Evolutionary conservation across 2,888 invertebrate genomes (phyloP), one percentile per base, ranked within the genome.

Genomic region (Aspidapion aeneum): DNA sequence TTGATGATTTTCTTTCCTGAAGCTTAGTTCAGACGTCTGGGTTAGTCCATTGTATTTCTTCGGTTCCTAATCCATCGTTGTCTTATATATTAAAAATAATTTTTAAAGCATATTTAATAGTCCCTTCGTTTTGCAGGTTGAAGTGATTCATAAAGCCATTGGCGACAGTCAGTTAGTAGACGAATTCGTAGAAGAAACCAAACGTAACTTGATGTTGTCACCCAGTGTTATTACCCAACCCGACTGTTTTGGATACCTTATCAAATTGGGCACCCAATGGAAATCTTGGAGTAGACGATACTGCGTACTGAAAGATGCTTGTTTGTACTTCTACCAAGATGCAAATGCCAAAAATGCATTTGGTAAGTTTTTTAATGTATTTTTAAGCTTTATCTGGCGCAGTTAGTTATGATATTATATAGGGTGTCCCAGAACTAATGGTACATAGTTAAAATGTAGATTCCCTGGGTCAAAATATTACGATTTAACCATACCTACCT

Each of bases 251-350:
- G 97, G 97, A n/a, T 93, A 92, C 79, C 85, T 97, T 63, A 88
- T 90, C 81, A 96, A 96, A 81, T 84, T 96, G 68, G 90, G 91
- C 58, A 90, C 89, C 64, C 90, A 91, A 73, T 91, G 93, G 84
- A 91, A 92, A 75, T 90, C 92, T 18, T 97, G 96, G 96, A 91
- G 91, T 66, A 89, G 92, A 74, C 86, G 95, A 60, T 97, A 95
- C 82, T 96, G 96, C 82, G 93, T 98, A 48, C 85, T 97, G 55
- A 97, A 96, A 79, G 96, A 96, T 78, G 97, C 96, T 54, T 95
- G 95, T 72, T 85, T 97, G 20, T 97, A 95, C 82, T 95, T 96
- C 81, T 97, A 95, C 81, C 90, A 90, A 71, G 94, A 95, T 77
- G 90, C 89, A 1, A 91, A 90, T 76, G 90, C 95, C 73, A 91